phyloP scores from a whole-genome alignment of 2,888 invertebrate genomes.

The Dascillus cervinus region DNA sequence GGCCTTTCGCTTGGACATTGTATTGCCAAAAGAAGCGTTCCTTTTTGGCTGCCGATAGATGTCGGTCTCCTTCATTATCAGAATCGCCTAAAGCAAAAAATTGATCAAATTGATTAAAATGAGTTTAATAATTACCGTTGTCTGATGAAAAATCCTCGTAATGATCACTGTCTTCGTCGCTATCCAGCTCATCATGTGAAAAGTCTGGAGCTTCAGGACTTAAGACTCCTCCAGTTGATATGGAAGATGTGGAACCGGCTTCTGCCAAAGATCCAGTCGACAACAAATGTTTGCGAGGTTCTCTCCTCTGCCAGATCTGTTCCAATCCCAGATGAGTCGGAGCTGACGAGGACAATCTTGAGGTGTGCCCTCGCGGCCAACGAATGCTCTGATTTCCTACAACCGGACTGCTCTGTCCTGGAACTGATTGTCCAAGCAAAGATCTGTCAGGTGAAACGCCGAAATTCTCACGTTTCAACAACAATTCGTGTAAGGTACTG shows the following conservation, averaged over 20 bases:
- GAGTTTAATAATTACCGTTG: conserved; percentile 27
- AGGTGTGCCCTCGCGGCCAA: conserved; percentile 35
- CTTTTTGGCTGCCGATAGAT: conserved; percentile 47
- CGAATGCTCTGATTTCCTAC: conserved; percentile 11
- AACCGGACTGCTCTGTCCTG: conserved; percentile 46
- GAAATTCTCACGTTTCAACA: conserved; percentile 58
- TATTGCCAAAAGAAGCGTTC: conserved; percentile 97
- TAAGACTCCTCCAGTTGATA: conserved; percentile 73
- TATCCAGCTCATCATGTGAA: conserved; percentile 76
- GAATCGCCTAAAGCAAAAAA: conserved; percentile 47
- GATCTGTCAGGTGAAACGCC: conserved; percentile 47
- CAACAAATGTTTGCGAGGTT: conserved; percentile 77
- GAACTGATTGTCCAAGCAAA: conserved; percentile 56
- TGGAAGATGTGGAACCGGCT: conserved; percentile 75
- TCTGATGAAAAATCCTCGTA: conserved; percentile 83
- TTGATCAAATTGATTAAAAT: too few relatives aligned
- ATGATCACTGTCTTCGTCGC: conserved; percentile 79
- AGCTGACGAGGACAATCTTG: conserved; percentile 78
- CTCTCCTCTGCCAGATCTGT: conserved; percentile 78
- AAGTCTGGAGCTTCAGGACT: conserved; percentile 74
- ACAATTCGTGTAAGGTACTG: conserved; percentile 56
- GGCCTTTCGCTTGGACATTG: conserved; percentile 96
- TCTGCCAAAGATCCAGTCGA: conserved; percentile 81
- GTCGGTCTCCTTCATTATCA: conserved; percentile 53
- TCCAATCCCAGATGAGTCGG: conserved; percentile 78